These are phyloP conservation scores for Scolopax bukidnonensis DNA, from an alignment of 2,797 vertebrate species.

Conservation along the genomic window DNA sequence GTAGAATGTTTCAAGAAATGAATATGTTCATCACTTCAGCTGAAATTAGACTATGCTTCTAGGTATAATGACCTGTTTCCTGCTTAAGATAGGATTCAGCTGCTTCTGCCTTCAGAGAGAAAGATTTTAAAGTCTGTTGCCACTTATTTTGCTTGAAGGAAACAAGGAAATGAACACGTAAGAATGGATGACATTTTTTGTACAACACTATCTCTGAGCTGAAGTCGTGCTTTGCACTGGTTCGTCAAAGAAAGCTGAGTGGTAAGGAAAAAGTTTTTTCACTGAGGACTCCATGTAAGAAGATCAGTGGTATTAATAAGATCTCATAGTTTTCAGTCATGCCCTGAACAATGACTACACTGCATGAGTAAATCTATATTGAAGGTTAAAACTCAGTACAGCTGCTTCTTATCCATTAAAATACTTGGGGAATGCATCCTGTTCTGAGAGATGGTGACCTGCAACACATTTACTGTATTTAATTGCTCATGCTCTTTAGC, in stretches of 20 bases:
- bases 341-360: background rate
- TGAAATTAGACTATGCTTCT: background rate
- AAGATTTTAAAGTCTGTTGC: background rate
- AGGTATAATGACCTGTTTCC: background rate
- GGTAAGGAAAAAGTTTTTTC: background rate
- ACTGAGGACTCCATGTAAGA: background rate
- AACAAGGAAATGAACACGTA: background rate
- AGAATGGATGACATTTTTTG: background rate
- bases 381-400: background rate
- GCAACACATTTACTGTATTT: background rate
- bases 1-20: background rate
- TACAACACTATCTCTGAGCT: background rate
- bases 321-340: rapidly evolving
- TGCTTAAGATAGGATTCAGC: background rate
- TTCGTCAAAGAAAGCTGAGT: background rate
- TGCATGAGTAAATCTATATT: background rate
- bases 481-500: background rate
- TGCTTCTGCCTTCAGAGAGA: background rate
- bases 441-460: background rate
- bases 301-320: background rate
- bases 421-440: background rate
- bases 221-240: background rate
- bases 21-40: background rate
- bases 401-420: background rate
- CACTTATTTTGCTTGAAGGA: background rate